Evolutionary conservation across 2,113 vertebrate genomes (phyloP).

Genomic region (Oncorhynchus clarkii): DNA sequence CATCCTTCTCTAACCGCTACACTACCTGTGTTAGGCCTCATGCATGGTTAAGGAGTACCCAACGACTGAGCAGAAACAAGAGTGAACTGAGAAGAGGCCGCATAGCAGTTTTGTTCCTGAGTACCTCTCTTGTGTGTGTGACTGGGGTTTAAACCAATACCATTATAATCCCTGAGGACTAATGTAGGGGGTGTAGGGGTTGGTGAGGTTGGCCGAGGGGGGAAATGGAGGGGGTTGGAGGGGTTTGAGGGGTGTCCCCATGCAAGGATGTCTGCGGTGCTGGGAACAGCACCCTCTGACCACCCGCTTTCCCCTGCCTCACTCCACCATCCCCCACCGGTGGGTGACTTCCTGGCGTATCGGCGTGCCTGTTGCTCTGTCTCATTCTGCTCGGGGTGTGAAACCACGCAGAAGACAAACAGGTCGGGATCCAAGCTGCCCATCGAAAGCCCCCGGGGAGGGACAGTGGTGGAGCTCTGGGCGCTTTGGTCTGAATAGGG

Average conservation of each 20-base stretch:
- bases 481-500: slow-evolving; percentile 24
- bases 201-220: not conserved
- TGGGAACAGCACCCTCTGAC: slow-evolving; percentile 3
- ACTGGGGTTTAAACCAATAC: not conserved
- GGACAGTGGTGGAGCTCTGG: slow-evolving; percentile 2
- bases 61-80: too few relatives aligned
- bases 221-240: not conserved
- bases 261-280: not conserved
- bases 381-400: slow-evolving; percentile 11
- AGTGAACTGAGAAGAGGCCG: not conserved
- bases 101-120: not conserved
- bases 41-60: too few relatives aligned
- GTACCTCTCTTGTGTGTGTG: not conserved
- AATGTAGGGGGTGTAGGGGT: not conserved
- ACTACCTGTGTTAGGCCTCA: too few relatives aligned
- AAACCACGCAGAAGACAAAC: slow-evolving; percentile 46
- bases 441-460: slow-evolving; percentile 21
- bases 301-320: not conserved
- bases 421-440: slow-evolving; percentile 6
- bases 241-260: not conserved
- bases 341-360: slow-evolving; percentile 22
- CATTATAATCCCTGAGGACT: not conserved
- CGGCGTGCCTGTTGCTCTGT: slow-evolving; percentile 23
- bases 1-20: too few relatives aligned
- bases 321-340: not conserved